Percentiles rank a stretch among this genome's conserved stretches.
phyloP scores from a whole-genome alignment of 1,140 invertebrate species.

The Rhynchophorus ferrugineus region DNA sequence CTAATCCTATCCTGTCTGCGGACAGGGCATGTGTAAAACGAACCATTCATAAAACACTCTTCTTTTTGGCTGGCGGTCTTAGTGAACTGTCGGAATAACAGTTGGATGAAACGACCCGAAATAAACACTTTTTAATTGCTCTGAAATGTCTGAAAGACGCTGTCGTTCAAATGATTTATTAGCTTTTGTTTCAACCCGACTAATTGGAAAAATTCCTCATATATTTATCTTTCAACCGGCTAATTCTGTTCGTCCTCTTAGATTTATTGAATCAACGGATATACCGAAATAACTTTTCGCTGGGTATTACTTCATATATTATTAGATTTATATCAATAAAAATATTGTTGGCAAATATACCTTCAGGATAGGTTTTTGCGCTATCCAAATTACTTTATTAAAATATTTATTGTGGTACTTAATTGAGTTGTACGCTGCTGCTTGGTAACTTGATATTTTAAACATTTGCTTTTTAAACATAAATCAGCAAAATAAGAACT shows the following conservation, averaged over 20 bases:
- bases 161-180: conserved; percentile 16
- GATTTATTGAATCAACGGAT: no score
- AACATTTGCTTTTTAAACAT: no score
- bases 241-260: no score
- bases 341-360: no score
- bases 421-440: not conserved
- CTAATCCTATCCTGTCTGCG: not conserved
- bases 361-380: no score
- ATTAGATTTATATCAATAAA: no score
- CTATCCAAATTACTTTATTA: no score
- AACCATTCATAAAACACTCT: conserved; percentile 15
- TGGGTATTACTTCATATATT: no score
- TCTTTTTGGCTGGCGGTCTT: conserved; percentile 12
- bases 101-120: conserved; percentile 13
- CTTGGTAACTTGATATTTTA: not conserved
- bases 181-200: conserved; percentile 4
- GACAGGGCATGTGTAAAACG: conserved; percentile 1
- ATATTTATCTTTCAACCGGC: no score
- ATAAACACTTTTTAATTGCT: conserved; percentile 21
- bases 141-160: conserved; percentile 11
- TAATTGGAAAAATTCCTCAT: conserved; percentile 3
- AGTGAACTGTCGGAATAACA: conserved; percentile 13
- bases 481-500: no score
- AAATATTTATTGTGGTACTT: no score
- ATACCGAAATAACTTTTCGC: no score